Percentiles rank a stretch among this genome's conserved stretches.
These are phyloP conservation scores for Leguminivora glycinivorella DNA, from an alignment of 1,140 invertebrate species.

Conservation along the genomic window DNA sequence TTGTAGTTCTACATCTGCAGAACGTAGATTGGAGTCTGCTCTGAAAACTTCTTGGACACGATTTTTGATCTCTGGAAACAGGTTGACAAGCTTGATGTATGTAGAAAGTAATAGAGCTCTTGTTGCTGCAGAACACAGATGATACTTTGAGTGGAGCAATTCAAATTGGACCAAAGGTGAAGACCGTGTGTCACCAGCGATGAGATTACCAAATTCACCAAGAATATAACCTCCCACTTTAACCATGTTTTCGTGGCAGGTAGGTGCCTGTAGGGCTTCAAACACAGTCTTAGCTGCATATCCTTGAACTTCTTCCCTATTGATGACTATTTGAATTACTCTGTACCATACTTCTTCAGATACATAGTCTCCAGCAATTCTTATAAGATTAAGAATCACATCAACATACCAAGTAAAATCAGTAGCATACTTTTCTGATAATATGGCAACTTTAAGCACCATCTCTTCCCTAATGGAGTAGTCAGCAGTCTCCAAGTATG, in stretches of 20 bases:
- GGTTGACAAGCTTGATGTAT: slow-evolving; percentile 99
- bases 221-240: slow-evolving; percentile 99
- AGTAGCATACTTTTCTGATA: slow-evolving; percentile 99
- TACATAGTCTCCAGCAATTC: slow-evolving; percentile 99
- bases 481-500: slow-evolving; percentile 99
- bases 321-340: slow-evolving; percentile 99
- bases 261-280: slow-evolving; percentile 98
- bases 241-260: slow-evolving; percentile 99
- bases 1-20: slow-evolving; percentile 98
- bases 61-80: slow-evolving; percentile 98
- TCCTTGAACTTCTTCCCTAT: slow-evolving; percentile 98
- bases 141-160: slow-evolving; percentile 98
- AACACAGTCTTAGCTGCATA: slow-evolving; percentile 99
- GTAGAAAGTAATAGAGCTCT: slow-evolving; percentile 97
- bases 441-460: slow-evolving; percentile 99
- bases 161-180: slow-evolving; percentile 98
- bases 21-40: slow-evolving; percentile 97
- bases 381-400: slow-evolving; percentile 99
- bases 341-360: slow-evolving; percentile 99
- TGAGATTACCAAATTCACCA: slow-evolving; percentile 99
- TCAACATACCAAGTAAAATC: slow-evolving; percentile 99
- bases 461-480: slow-evolving; percentile 99
- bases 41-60: slow-evolving; percentile 98
- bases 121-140: slow-evolving; percentile 97
- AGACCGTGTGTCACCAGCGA: slow-evolving; percentile 98